Evolutionary conservation across 1,140 invertebrate species (phyloP), one percentile per base, ranked within the genome.

Genomic region (Pseudomyrmex sp.): DNA sequence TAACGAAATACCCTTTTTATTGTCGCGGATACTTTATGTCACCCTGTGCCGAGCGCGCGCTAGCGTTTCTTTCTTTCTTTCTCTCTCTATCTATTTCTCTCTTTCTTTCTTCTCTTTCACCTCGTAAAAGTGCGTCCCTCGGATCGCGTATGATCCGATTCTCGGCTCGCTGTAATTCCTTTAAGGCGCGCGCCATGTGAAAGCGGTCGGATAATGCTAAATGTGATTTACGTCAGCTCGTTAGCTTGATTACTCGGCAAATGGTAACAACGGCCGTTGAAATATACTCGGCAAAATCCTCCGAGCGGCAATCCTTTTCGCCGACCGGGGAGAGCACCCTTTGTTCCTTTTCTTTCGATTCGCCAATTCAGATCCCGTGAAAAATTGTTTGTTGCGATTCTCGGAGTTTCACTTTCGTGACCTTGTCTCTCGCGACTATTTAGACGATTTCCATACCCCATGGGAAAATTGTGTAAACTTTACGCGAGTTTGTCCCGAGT

Each of bases 151-250:
- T 79, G 15, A 79, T 59, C 13, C 35, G 20, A n/a, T 15, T 46
- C 58, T 48, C 70, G 7, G n/a, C 46, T 56, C 69, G 61, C 66
- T 80, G 70, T 80, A 80, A 80, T 72, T 72, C 54, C 54, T 79
- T 48, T 18, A 72, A 80, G 66, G 44, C 20, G 10, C 26, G 35
- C 35, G 5, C 5, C 18, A 18, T n/a, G 56, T 48, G 72, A 80
- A 80, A 72, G 66, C 66, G 54, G 23, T 20, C 18, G 75, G 35
- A 70, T 70, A 66, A 70, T 70, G 44, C 76, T 48, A 70, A 68
- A 79, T 50, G 65, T 70, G 54, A 79, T 79, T 70, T 70, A 70
- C 35, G 65, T 58, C n/a, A 56, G 54, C 54, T 79, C 65, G 66
- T 79, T 79, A 70, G 65, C 54, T 69, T 48, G 54, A 79, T 79